Evolutionary conservation across 2,113 vertebrate genomes (phyloP).

Genomic region (Aphelocoma coerulescens): DNA sequence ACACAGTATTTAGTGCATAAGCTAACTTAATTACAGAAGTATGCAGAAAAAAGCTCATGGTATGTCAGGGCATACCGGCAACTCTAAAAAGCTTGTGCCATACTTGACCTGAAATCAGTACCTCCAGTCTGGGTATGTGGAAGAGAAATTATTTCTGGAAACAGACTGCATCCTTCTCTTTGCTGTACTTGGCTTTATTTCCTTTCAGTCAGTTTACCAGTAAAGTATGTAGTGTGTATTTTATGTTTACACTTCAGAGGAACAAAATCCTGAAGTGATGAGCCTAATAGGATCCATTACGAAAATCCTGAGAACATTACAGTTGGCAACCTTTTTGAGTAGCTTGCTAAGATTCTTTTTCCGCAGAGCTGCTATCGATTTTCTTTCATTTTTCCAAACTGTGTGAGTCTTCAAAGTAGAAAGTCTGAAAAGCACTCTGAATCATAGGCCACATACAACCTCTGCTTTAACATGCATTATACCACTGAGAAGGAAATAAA

Average conservation of each 20-base stretch:
- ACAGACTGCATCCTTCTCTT: background rate
- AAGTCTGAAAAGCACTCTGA: background rate
- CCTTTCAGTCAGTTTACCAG: background rate
- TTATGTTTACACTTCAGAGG: background rate
- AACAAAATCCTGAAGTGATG: background rate
- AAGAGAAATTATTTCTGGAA: background rate
- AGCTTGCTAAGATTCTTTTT: background rate
- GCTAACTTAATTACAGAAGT: background rate
- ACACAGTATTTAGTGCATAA: background rate
- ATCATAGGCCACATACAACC: background rate
- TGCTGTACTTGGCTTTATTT: background rate
- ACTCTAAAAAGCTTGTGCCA: background rate
- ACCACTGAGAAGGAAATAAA: background rate
- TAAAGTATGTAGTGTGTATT: background rate
- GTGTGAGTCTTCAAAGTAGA: background rate
- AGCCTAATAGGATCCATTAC: background rate
- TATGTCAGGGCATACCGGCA: background rate
- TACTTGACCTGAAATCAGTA: background rate
- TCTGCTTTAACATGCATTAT: background rate
- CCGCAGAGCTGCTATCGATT: background rate
- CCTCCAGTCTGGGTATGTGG: background rate
- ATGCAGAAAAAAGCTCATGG: background rate
- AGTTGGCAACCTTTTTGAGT: background rate
- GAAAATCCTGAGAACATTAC: background rate
- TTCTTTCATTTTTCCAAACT: background rate